These are phyloP conservation scores for Hypomecis atomaria DNA, from an alignment of 2,888 invertebrate genomes.

Conservation along the genomic window DNA sequence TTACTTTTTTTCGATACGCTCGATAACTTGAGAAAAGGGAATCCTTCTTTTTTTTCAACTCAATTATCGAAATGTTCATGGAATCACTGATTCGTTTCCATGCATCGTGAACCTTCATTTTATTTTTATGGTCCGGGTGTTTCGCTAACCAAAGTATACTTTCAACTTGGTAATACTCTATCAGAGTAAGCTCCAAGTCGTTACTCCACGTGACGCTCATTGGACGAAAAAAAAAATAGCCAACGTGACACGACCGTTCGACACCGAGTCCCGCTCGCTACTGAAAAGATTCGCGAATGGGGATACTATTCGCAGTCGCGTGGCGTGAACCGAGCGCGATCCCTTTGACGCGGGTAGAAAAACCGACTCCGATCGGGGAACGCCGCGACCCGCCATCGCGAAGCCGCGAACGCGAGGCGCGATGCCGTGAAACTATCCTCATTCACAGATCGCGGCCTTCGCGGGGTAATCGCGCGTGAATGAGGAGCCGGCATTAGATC, in stretches of 20 bases:
- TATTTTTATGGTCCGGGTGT: constrained; percentile 27
- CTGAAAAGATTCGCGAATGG: neutral
- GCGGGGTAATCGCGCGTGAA: no score
- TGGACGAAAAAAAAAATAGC: neutral
- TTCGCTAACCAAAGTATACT: constrained; percentile 28
- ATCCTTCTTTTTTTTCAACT: constrained; percentile 4
- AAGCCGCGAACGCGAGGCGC: constrained; percentile 26
- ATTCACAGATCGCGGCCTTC: neutral
- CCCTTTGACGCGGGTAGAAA: constrained; percentile 37
- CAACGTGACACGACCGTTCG: no score
- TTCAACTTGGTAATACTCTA: constrained; percentile 29
- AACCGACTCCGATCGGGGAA: constrained; percentile 37
- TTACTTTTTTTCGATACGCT: constrained; percentile 16
- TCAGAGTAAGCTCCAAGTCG: constrained; percentile 15
- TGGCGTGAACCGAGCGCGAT: constrained; percentile 8
- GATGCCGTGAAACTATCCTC: constrained; percentile 10
- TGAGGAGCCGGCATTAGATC: constrained; percentile 13
- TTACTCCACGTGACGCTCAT: constrained; percentile 20
- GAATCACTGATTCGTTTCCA: constrained; percentile 31
- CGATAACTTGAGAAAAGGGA: constrained; percentile 5
- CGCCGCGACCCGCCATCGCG: constrained; percentile 31
- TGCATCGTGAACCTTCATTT: constrained; percentile 32
- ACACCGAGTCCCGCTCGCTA: no score
- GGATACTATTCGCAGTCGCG: constrained; percentile 18
- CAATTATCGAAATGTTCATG: constrained; percentile 25